Evolutionary conservation across 2,113 vertebrate species (phyloP).

Genomic region (Origma solitaria): DNA sequence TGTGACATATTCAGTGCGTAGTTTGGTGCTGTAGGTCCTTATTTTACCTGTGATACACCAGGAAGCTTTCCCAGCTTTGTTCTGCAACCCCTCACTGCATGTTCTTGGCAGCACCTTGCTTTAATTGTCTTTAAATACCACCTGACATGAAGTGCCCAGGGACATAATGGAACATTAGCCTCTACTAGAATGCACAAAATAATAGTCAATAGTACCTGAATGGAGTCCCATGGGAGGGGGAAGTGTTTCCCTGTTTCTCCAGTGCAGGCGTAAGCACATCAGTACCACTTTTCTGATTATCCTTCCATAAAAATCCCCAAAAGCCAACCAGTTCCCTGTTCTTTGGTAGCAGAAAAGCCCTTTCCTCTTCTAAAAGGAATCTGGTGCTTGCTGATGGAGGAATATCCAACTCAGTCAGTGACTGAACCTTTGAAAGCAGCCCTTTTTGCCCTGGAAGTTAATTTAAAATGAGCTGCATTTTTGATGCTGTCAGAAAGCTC

Average conservation of each 20-base stretch:
- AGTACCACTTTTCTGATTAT: neutral
- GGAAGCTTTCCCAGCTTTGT: neutral
- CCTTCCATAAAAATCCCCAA: neutral
- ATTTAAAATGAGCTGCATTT: neutral
- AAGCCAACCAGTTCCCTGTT: neutral
- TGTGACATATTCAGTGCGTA: neutral
- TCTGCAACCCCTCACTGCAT: neutral
- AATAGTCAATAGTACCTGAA: neutral
- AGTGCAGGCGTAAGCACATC: neutral
- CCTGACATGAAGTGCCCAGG: neutral
- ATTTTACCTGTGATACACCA: accelerated
- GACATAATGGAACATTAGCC: neutral
- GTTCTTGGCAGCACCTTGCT: neutral
- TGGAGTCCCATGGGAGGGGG: neutral
- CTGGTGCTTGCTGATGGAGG: neutral
- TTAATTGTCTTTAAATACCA: neutral
- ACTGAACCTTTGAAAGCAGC: neutral
- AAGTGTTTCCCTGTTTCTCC: neutral
- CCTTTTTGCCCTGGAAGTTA: neutral
- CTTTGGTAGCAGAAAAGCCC: neutral
- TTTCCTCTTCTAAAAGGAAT: neutral
- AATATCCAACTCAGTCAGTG: neutral
- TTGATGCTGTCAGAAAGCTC: neutral
- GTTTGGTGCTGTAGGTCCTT: neutral
- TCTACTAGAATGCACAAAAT: neutral